phyloP scores from a whole-genome alignment of 2,888 invertebrate species.

The Galeruca laticollis region DNA sequence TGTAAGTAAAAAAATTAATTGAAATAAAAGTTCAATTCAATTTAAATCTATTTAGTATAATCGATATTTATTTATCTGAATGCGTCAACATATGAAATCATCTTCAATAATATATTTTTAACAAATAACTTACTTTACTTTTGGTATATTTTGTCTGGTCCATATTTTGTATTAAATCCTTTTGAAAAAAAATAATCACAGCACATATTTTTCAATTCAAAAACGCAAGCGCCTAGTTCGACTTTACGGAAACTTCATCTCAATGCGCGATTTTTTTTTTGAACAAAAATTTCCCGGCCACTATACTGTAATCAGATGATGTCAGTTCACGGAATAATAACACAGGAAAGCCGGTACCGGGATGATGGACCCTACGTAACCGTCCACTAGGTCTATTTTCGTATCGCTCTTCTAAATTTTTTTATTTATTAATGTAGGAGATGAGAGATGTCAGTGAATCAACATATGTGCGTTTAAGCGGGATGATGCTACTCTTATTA shows the following conservation, averaged over 20 bases:
- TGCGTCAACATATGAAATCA: too few species aligned
- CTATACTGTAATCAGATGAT: conserved; percentile 51
- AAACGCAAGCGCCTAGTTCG: too few species aligned
- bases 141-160: conserved; percentile 11
- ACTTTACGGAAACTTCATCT: too few species aligned
- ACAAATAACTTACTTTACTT: conserved; percentile 24
- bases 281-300: conserved; percentile 40
- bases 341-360: conserved; percentile 44
- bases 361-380: conserved; percentile 40
- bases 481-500: conserved; percentile 27
- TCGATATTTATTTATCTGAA: not conserved
- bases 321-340: conserved; percentile 59
- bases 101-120: not conserved
- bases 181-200: not conserved
- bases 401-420: conserved; percentile 16
- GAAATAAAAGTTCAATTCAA: too few species aligned
- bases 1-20: too few species aligned
- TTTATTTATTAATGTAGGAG: conserved; percentile 56
- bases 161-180: conserved; percentile 12
- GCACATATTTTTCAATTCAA: too few species aligned
- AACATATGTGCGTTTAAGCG: conserved; percentile 51
- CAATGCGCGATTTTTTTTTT: conserved; percentile 13
- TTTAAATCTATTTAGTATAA: too few species aligned
- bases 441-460: conserved; percentile 53
- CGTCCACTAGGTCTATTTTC: conserved; percentile 49